A percentile compares a stretch with the other conserved stretches of the same genome.
Conservation (phyloP, 2,797 vertebrate species). For the Setipinna tenuifilis region DNA sequence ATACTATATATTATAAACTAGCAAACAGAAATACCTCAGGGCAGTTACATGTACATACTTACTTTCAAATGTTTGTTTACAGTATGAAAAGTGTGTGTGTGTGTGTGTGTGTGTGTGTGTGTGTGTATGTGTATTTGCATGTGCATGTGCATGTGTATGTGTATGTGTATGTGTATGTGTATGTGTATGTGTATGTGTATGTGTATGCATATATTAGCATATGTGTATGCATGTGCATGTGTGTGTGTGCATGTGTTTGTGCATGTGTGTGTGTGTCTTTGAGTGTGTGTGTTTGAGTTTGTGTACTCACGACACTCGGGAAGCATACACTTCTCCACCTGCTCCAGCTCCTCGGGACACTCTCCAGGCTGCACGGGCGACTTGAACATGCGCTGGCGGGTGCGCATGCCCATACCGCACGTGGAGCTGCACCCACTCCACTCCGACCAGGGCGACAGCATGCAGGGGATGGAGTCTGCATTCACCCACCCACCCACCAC, state of each 20-base stretch:
- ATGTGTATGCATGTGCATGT: not conserved
- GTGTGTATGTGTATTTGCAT: too few species aligned
- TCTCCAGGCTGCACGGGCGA: conserved; percentile 84
- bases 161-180: not conserved
- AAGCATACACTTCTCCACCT: conserved; percentile 94
- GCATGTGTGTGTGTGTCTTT: not conserved
- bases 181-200: not conserved
- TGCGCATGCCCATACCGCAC: conserved; percentile 86
- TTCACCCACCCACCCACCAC: conserved; percentile 35
- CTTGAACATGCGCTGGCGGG: conserved; percentile 90
- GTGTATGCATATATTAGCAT: not conserved
- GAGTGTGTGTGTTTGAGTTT: not conserved
- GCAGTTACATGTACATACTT: too few species aligned
- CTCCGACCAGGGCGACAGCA: conserved; percentile 91
- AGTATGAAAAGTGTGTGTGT: not conserved
- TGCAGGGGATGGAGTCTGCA: conserved; percentile 85
- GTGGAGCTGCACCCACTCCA: conserved; percentile 93
- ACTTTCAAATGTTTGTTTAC: too few species aligned
- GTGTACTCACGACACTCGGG: conserved; percentile 90
- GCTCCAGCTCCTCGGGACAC: conserved; percentile 90
- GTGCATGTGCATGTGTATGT: not conserved
- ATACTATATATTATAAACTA: too few species aligned
- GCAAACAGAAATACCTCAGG: too few species aligned
- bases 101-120: not conserved
- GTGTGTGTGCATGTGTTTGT: not conserved